Conservation (phyloP, 1,140 invertebrate genomes). For the Drosophila biarmipes region DNA sequence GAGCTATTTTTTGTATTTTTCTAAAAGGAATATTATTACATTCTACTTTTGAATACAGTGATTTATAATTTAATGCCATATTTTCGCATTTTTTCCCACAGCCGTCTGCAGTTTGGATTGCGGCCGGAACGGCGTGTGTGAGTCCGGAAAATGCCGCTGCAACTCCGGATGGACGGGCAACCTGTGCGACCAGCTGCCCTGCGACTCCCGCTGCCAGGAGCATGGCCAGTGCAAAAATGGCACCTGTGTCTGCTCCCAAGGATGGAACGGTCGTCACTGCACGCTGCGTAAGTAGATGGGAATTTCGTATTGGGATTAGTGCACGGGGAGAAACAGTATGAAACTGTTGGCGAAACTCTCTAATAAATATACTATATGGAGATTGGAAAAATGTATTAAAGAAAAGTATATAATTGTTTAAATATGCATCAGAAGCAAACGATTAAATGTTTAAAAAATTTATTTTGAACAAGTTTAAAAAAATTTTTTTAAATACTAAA, state of each 20-base stretch:
- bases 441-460: no score
- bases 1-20: no score
- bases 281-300: conserved; percentile 92
- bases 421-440: no score
- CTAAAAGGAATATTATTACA: no score
- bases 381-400: no score
- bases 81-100: conserved; percentile 78
- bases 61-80: background rate
- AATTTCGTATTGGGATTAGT: background rate
- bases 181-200: conserved; percentile 94
- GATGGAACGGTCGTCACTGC: conserved; percentile 98
- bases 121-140: conserved; percentile 94
- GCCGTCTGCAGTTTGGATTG: conserved; percentile 96
- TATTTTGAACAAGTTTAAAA: no score
- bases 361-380: no score
- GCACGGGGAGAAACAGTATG: background rate
- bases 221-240: conserved; percentile 99
- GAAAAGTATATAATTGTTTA: no score
- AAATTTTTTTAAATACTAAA: no score
- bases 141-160: conserved; percentile 95
- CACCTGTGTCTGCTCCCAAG: conserved; percentile 97
- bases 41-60: no score
- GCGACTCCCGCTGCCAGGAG: conserved; percentile 95
- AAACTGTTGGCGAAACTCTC: no score
- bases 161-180: conserved; percentile 95